Percentiles rank a stretch among this genome's conserved stretches.
These are phyloP conservation scores for Leucophora obtusa DNA, from an alignment of 2,888 invertebrate genomes.

Conservation along the genomic window DNA sequence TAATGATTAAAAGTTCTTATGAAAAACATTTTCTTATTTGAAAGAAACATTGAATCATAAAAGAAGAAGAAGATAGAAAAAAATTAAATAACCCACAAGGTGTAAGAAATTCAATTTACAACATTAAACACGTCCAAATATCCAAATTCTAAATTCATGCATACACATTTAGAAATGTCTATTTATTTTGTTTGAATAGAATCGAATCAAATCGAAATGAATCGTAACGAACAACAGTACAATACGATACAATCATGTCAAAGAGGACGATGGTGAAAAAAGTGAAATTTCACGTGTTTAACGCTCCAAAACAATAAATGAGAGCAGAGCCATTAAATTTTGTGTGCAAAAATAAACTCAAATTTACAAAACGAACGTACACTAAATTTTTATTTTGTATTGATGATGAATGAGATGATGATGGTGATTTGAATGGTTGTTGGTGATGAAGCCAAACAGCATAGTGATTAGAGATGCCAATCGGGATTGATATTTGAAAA, in stretches of 20 bases:
- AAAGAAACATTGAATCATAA: background rate
- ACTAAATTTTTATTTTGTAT: slow-evolving; percentile 30
- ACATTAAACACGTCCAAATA: slow-evolving; percentile 36
- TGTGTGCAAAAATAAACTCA: background rate
- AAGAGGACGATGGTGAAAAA: background rate
- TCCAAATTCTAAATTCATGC: background rate
- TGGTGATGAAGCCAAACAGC: slow-evolving; percentile 18
- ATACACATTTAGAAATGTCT: background rate
- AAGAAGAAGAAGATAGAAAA: background rate
- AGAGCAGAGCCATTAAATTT: slow-evolving; percentile 39
- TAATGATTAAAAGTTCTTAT: slow-evolving; percentile 47
- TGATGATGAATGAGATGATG: slow-evolving; percentile 36
- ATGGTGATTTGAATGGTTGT: background rate
- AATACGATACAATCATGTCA: background rate
- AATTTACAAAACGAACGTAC: slow-evolving; percentile 20
- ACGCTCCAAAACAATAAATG: slow-evolving; percentile 32
- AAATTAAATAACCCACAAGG: slow-evolving; percentile 10
- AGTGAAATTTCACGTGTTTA: slow-evolving; percentile 58
- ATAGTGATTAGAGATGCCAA: too few relatives aligned
- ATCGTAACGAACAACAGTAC: slow-evolving; percentile 11
- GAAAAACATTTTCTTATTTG: slow-evolving; percentile 38
- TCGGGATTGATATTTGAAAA: too few relatives aligned
- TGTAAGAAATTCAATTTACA: slow-evolving; percentile 27
- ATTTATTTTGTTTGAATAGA: slow-evolving; percentile 12
- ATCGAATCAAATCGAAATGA: slow-evolving; percentile 23